Percentiles rank a stretch among this genome's conserved stretches.
Evolutionary conservation across 2,797 vertebrate species (phyloP).

Genomic region (Alectoris magna): DNA sequence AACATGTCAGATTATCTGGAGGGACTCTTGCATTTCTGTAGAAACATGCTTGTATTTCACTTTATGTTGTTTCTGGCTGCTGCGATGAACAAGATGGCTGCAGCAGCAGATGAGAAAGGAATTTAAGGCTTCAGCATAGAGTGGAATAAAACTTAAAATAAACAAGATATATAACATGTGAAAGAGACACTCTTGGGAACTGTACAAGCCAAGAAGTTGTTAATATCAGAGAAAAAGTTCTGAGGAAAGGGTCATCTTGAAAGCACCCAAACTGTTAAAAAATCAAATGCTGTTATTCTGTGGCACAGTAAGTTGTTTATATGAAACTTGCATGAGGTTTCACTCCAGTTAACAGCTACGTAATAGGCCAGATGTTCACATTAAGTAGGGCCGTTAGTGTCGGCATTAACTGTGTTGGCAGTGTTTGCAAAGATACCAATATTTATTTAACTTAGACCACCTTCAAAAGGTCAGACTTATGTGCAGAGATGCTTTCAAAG

Average conservation of each 20-base stretch:
- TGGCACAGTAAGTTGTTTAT: background rate
- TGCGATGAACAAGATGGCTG: constrained; percentile 4
- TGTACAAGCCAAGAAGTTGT: background rate
- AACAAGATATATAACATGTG: background rate
- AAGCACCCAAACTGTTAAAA: background rate
- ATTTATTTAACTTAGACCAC: background rate
- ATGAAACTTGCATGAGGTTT: background rate
- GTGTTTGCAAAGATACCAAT: background rate
- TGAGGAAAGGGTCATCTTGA: background rate
- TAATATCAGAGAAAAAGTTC: background rate
- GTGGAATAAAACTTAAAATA: background rate
- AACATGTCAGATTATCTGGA: constrained; percentile 55
- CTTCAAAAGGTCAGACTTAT: background rate
- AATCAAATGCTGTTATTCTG: background rate
- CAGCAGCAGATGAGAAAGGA: constrained; percentile 5
- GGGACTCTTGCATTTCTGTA: background rate
- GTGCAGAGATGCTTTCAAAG: background rate
- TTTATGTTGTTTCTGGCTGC: constrained; percentile 17
- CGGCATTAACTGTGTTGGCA: background rate
- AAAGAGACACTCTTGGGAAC: background rate
- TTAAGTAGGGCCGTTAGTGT: background rate
- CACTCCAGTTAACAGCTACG: constrained; percentile 16
- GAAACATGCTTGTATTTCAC: constrained; percentile 28
- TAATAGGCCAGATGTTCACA: constrained; percentile 19
- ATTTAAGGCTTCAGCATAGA: background rate